These are phyloP conservation scores for Rhincodon typus DNA, from an alignment of 2,797 vertebrate genomes.

Conservation along the genomic window DNA sequence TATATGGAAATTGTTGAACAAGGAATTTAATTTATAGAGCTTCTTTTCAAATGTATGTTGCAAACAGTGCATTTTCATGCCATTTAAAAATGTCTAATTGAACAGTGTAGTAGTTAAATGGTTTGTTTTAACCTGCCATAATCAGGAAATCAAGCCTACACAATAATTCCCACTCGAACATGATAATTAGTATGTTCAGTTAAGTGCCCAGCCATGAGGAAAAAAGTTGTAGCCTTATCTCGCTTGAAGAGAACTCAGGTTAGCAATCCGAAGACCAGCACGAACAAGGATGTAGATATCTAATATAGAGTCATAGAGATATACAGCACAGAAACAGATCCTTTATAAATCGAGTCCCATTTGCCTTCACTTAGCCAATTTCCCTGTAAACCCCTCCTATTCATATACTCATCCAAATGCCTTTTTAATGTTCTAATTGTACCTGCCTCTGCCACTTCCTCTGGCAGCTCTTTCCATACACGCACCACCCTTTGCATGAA, in stretches of 20 bases:
- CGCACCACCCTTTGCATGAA: too few relatives aligned
- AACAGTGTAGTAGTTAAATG: constrained; percentile 22
- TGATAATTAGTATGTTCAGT: constrained; percentile 18
- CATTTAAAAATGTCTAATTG: background rate
- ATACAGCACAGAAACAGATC: too few relatives aligned
- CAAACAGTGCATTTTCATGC: constrained; percentile 10
- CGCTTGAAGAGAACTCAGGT: background rate
- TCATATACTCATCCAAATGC: too few relatives aligned
- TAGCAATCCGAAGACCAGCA: background rate
- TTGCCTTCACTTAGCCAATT: too few relatives aligned
- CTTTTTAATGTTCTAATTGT: too few relatives aligned
- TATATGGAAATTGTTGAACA: constrained; percentile 4
- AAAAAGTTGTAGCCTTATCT: background rate
- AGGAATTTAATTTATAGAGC: background rate
- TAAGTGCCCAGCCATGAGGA: constrained; percentile 25
- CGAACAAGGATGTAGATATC: background rate
- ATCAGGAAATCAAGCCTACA: constrained; percentile 7
- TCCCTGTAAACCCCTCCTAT: too few relatives aligned
- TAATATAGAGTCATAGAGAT: too few relatives aligned
- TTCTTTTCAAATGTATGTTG: background rate
- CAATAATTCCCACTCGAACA: constrained; percentile 18
- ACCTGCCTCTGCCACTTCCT: too few relatives aligned
- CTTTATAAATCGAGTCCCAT: too few relatives aligned
- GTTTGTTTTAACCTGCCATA: constrained; percentile 22
- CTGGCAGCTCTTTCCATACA: too few relatives aligned